phyloP scores from a whole-genome alignment of 1,140 invertebrate genomes.

The Wasmannia auropunctata region DNA sequence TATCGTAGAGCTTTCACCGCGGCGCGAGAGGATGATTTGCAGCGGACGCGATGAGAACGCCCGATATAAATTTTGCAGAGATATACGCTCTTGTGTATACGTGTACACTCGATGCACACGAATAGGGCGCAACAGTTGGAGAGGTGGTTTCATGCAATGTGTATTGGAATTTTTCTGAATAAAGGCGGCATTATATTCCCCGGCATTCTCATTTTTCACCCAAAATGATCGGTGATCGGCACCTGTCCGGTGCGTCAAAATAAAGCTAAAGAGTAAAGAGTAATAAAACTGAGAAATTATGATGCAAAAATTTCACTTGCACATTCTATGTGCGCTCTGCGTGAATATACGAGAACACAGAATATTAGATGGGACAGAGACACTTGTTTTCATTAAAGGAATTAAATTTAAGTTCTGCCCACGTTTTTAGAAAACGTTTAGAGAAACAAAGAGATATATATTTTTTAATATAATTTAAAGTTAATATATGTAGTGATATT shows the following conservation, averaged over 20 bases:
- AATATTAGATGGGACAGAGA: neutral
- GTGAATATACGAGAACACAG: neutral
- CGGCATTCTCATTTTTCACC: constrained; percentile 21
- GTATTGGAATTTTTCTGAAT: constrained; percentile 26
- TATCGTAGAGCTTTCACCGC: constrained; percentile 39
- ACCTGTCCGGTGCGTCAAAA: neutral
- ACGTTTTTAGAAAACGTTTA: neutral
- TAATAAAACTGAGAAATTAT: constrained; percentile 3
- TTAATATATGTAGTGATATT: too few relatives aligned
- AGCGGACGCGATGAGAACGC: constrained; percentile 33
- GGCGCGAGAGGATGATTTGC: constrained; percentile 35
- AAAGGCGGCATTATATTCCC: neutral
- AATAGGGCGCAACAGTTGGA: constrained; percentile 20
- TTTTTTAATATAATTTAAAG: too few relatives aligned
- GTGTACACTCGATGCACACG: neutral
- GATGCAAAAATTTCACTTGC: neutral
- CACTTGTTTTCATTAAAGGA: neutral
- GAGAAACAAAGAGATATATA: neutral
- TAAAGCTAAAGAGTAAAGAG: neutral
- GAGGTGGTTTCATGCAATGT: neutral
- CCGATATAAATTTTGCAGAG: constrained; percentile 49
- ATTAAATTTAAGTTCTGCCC: neutral
- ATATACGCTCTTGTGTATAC: neutral
- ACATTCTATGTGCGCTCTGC: neutral
- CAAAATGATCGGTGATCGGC: constrained; percentile 2